Evolutionary conservation across 1,140 invertebrate genomes (phyloP).

Genomic region (Drosophila tsacasi): DNA sequence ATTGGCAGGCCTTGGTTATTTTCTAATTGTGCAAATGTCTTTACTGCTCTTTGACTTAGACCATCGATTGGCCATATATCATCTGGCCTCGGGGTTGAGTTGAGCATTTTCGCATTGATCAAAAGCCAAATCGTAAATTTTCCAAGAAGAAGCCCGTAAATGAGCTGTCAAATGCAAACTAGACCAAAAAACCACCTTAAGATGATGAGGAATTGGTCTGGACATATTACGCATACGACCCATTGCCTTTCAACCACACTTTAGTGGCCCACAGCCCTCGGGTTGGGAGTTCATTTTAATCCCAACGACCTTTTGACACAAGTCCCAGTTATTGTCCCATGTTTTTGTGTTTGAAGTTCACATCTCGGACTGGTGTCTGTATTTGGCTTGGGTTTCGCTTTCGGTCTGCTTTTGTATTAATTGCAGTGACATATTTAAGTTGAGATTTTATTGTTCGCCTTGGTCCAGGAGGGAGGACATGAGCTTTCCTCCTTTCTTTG

Average conservation of each 20-base stretch:
- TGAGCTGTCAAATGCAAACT: slow-evolving; percentile 53
- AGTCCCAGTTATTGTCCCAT: slow-evolving; percentile 18
- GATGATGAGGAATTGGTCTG: slow-evolving; percentile 8
- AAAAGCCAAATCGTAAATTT: slow-evolving; percentile 42
- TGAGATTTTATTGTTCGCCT: slow-evolving; percentile 61
- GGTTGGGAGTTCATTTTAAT: slow-evolving; percentile 34
- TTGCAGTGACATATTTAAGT: slow-evolving; percentile 67
- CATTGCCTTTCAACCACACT: slow-evolving; percentile 11
- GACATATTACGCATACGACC: slow-evolving; percentile 32
- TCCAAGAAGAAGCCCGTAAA: slow-evolving; percentile 27
- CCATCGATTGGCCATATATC: slow-evolving; percentile 56
- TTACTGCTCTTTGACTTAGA: slow-evolving; percentile 31
- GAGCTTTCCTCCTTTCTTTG: slow-evolving; percentile 36
- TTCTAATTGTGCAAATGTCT: slow-evolving; percentile 55
- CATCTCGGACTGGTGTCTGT: slow-evolving; percentile 21
- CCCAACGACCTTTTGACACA: slow-evolving; percentile 35
- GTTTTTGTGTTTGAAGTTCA: slow-evolving; percentile 27
- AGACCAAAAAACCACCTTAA: slow-evolving; percentile 37
- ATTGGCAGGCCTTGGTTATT: slow-evolving; percentile 38
- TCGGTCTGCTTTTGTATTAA: slow-evolving; percentile 56
- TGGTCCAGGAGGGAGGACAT: background rate
- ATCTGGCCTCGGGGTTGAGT: slow-evolving; percentile 27
- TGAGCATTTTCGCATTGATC: slow-evolving; percentile 41
- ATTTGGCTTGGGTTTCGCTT: slow-evolving; percentile 33
- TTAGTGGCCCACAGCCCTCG: slow-evolving; percentile 1